Evolutionary conservation across 2,797 vertebrate species (phyloP), one percentile per base, ranked within the genome.

Genomic region (Arctocebus calabarensis): DNA sequence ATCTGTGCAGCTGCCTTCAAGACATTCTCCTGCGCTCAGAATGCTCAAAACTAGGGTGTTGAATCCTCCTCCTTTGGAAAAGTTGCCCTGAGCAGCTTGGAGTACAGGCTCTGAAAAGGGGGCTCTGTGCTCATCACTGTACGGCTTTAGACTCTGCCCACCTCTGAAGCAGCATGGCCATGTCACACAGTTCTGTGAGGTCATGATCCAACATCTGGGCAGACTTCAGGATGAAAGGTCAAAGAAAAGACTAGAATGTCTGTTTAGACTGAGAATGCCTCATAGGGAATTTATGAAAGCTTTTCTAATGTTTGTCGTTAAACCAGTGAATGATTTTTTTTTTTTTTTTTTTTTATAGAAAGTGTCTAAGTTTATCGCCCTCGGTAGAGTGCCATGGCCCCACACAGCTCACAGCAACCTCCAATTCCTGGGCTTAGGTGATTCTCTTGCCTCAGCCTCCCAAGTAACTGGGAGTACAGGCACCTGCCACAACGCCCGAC

Each of bases 241-340:
- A 79, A 84, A 32, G 8, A 73, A 89, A 73, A 66, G n/a, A n/a
- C n/a, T 55, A 12, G 48, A 29, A 37, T 74, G 34, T 77, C 6
- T 70, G 0, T 75, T 75, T 91, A 66, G 12, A 43, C 16, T 34
- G 52, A 92, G 32, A 95, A 34, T 23, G 52, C 37, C 25, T 81
- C 64, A 40, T 45, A 29, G 32, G 27, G 13, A 11, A n/a, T 84
- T 57, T 64, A 29, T 5, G 13, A 48, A 87, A 27, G 17, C 25
- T 52, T 88, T 91, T 83, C 23, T 66, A 68, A 48, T 61, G 40
- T 86, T 88, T 85, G 78, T 87, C 73, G 55, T 90, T 70, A 73
- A 84, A 10, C 86, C 68, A 87, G 9, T 19, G 5, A 43, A 43
- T 88, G 14, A 62, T 34, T 84, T 96, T 92, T 40, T 40, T 40